A percentile compares a stretch with the other conserved stretches of the same genome.
Evolutionary conservation across 2,113 vertebrate species (phyloP).

Genomic region (cattle (Bos taurus)): DNA sequence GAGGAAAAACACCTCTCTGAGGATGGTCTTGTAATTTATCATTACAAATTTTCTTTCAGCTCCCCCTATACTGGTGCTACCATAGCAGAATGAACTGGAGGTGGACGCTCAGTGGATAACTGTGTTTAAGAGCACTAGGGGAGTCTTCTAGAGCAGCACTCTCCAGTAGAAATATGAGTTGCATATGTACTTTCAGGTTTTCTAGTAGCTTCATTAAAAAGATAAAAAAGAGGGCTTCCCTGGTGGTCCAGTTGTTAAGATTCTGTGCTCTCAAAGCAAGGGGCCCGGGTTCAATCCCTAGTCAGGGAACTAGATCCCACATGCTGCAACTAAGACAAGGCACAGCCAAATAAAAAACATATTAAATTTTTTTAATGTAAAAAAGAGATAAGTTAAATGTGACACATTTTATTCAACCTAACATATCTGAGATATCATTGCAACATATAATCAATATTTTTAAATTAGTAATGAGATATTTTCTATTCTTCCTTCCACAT

Average conservation of each 20-base stretch:
- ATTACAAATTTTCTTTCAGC: conserved; percentile 12
- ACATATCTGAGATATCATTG: not conserved
- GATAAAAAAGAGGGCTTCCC: not conserved
- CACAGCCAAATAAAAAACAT: not conserved
- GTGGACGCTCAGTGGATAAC: not conserved
- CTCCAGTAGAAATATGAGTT: not conserved
- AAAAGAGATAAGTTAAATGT: not conserved
- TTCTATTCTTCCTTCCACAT: not conserved
- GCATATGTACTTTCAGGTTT: not conserved
- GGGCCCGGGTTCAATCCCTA: not conserved
- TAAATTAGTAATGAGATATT: not conserved
- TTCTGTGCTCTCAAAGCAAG: not conserved
- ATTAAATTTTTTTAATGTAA: not conserved
- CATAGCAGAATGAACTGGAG: not conserved
- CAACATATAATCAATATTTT: not conserved
- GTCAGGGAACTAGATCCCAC: not conserved
- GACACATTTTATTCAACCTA: not conserved
- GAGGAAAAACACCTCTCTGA: not conserved
- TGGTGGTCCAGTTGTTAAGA: not conserved
- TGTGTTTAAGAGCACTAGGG: not conserved
- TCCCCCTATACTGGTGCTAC: not conserved
- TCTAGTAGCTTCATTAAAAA: not conserved
- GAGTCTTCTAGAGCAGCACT: not conserved
- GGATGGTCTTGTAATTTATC: not conserved
- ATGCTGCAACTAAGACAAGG: not conserved